A percentile compares a stretch with the other conserved stretches of the same genome.
phyloP scores from a whole-genome alignment of 2,113 vertebrate species.

The Psephotus haematonotus region DNA sequence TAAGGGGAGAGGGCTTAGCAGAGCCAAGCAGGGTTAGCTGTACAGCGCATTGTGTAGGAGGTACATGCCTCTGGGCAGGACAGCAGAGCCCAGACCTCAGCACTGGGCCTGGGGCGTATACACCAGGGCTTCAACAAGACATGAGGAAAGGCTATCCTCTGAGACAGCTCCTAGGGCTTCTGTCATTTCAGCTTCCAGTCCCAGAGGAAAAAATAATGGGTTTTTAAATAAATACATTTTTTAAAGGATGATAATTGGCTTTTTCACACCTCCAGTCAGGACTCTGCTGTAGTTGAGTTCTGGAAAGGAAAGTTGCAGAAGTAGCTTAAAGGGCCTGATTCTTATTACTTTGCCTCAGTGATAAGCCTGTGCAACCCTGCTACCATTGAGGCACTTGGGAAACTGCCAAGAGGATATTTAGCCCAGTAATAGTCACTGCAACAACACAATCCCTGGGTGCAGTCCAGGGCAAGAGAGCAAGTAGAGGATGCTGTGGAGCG shows the following conservation, averaged over 20 bases:
- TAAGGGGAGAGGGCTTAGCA: background rate
- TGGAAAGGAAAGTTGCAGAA: background rate
- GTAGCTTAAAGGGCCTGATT: background rate
- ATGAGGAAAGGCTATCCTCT: background rate
- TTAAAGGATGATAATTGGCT: background rate
- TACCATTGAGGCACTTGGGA: background rate
- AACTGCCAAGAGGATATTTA: background rate
- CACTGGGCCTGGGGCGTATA: background rate
- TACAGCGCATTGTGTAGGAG: background rate
- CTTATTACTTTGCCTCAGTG: background rate
- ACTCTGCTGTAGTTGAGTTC: background rate
- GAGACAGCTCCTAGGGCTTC: background rate
- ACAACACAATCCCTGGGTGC: background rate
- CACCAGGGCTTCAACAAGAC: background rate
- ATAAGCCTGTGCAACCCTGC: background rate
- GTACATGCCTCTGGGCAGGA: background rate
- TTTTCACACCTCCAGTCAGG: background rate
- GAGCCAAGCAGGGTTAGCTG: background rate
- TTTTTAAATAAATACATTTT: background rate
- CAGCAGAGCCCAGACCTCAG: background rate
- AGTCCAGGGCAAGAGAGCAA: background rate
- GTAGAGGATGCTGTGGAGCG: background rate
- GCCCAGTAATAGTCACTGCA: background rate
- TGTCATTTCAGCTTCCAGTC: background rate
- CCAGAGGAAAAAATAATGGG: background rate